phyloP scores from a whole-genome alignment of 2,113 vertebrate genomes.

The Cervus canadensis region DNA sequence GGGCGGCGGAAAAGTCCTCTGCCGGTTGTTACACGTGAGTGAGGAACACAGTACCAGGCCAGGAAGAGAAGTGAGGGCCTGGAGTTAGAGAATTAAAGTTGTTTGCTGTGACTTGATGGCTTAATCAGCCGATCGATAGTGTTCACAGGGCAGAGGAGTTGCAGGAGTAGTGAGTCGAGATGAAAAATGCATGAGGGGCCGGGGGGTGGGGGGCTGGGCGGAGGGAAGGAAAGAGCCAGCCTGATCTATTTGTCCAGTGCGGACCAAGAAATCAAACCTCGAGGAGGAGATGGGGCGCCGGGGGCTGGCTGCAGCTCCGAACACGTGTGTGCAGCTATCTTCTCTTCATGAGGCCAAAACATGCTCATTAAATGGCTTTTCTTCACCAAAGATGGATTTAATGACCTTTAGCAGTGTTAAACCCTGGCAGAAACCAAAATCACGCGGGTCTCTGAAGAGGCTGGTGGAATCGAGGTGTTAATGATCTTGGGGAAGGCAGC shows the following conservation, averaged over 20 bases:
- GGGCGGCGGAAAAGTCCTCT: accelerated
- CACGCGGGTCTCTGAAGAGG: background rate
- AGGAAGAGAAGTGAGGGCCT: conserved; percentile 48
- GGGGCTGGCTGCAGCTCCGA: background rate
- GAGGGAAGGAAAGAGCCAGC: conserved; percentile 84
- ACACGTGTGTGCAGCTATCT: background rate
- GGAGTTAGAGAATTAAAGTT: conserved; percentile 81
- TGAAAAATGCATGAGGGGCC: conserved; percentile 89
- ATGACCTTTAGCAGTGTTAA: conserved; percentile 58
- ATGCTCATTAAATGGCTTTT: conserved; percentile 64
- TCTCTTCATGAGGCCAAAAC: background rate
- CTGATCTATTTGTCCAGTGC: conserved; percentile 83
- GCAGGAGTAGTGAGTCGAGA: conserved; percentile 76
- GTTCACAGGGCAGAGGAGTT: conserved; percentile 75
- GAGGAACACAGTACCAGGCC: background rate
- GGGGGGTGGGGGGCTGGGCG: conserved; percentile 70
- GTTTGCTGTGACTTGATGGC: conserved; percentile 89
- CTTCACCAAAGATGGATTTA: conserved; percentile 72
- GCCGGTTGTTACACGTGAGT: accelerated
- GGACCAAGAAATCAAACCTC: conserved; percentile 76
- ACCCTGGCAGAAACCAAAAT: background rate
- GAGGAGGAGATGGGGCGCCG: conserved; percentile 36
- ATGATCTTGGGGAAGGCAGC: background rate
- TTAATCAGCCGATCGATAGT: conserved; percentile 89
- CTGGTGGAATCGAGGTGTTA: background rate